Evolutionary conservation across 2,113 vertebrate genomes (phyloP), one percentile per base, ranked within the genome.

Genomic region (Eupsittula cactorum): DNA sequence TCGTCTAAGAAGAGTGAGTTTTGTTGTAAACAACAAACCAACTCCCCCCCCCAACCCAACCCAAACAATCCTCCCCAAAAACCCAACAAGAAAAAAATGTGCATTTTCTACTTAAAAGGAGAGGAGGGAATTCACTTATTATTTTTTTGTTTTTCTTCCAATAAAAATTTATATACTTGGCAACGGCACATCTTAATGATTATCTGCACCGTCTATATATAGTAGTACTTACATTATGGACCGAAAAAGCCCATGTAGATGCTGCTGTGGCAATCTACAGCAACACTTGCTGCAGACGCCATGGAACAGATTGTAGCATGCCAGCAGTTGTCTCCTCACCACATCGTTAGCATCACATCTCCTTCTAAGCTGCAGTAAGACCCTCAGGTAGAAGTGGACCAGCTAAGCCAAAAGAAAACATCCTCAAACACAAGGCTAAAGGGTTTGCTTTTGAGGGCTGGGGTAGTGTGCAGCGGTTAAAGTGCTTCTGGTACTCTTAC

Each of bases 291-390:
- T 1, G 0, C 41, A n/a, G 46, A 21, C 8, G 10, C 7, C 15
- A 5, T 15, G 13, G 35, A 19, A 6, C 7, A 8, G 59, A 2
- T 13, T 8, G 4, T 0, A 7, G 16, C 0, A 0, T 23, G 42
- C 21, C 1, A 7, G 27, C 37, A 11, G 21, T 7, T 46, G 25
- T 19, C 11, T 44, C 35, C 46, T 41, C 13, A 20, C 10, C 31
- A 3, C 13, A 16, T 19, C 42, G 12, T 13, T 25, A 49, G 62
- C 42, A 71, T 65, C 35, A 31, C 49, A 13, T 27, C 63, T n/a
- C 50, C 27, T 82, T 55, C 53, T n/a, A 15, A 68, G 69, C 33
- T 35, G 13, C 23, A 5, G 6, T 17, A 39, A 64, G 52, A n/a
- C 29, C 41, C 39, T 47, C 39, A 16, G 20, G 4, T n/a, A 47